phyloP scores from a whole-genome alignment of 1,140 invertebrate genomes.

The Ladona fulva region DNA sequence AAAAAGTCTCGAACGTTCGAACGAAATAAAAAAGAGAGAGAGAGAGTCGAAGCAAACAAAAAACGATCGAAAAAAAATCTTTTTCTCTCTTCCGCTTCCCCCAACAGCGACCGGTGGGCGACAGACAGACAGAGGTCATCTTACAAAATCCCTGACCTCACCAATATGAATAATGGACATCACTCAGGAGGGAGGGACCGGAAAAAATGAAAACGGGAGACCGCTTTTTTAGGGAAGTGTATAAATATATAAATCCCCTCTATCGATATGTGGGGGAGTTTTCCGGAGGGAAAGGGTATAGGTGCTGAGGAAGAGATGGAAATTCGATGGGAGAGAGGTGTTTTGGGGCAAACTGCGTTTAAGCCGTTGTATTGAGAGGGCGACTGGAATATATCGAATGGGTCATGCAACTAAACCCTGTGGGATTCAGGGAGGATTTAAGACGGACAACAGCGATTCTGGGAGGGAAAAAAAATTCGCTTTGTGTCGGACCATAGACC shows the following conservation, averaged over 20 bases:
- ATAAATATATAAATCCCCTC: conserved; percentile 10
- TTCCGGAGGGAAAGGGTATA: neutral
- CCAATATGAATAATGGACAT: neutral
- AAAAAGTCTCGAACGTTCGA: too few species aligned
- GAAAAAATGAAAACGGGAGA: neutral
- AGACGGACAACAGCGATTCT: too few species aligned
- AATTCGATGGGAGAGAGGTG: neutral
- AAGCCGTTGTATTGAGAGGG: too few species aligned
- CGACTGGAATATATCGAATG: too few species aligned
- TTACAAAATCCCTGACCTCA: neutral
- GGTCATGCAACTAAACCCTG: too few species aligned
- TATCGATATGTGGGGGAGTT: neutral
- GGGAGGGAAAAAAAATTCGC: too few species aligned
- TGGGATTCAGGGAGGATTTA: too few species aligned
- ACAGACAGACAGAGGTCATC: neutral
- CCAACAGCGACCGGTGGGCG: neutral
- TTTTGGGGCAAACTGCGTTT: neutral
- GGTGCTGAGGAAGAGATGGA: neutral
- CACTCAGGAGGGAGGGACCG: neutral
- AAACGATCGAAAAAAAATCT: neutral
- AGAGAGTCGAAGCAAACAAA: neutral
- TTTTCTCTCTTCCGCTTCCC: neutral
- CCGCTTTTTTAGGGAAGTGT: neutral
- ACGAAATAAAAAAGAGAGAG: neutral
- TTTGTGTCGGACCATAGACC: too few species aligned